Base-by-base conservation (phyloP, 2,888 invertebrate species). In the Eudasyphora cyanicolor region DNA sequence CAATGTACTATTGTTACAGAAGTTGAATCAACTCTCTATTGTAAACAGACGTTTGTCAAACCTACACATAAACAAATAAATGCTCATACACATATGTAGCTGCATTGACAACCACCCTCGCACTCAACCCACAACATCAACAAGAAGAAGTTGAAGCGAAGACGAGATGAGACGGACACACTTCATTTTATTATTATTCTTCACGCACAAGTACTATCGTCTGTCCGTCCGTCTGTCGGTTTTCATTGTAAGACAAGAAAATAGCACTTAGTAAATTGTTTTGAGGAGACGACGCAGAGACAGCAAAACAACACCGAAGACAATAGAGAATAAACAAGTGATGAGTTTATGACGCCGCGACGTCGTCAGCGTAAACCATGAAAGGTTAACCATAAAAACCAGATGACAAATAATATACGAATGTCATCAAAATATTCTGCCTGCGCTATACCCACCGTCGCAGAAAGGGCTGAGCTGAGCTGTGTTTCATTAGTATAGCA, bases 1-100 rank as follows among this genome's bases (percentile, higher is more conserved):
- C 62, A 29, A 62, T 67, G 49, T 76, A 71, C 81, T 80, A 77
- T 51, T 69, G 67, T 79, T 51, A 73, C 57, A 76, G 71, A 84
- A 84, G 84, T 81, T 84, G 78, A 81, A 78, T 81, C 81, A 79
- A 84, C 81, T 81, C 81, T 84, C 84, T 73, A 67, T 51, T 69
- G 71, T 84, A 84, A 84, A 84, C 81, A 84, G 76, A 29, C 76
- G 67, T 75, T 71, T 84, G 83, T 80, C 83, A 80, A 71, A 78
- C 62, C 6, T 21, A 76, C 76, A 76, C 14, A 38, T 3, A 32
- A 32, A 38, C 35, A 38, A 19, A 76, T 4, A 75, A 4, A 24
- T 57, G 57, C 42, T 2, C 42, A n/a, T n/a, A 32, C 32, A 49
- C 12, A 7, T 17, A 19, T n/a, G 8, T 42, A 14, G 4, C 7